Evolutionary conservation across 2,888 invertebrate genomes (phyloP).

Genomic region (Metellina segmentata): DNA sequence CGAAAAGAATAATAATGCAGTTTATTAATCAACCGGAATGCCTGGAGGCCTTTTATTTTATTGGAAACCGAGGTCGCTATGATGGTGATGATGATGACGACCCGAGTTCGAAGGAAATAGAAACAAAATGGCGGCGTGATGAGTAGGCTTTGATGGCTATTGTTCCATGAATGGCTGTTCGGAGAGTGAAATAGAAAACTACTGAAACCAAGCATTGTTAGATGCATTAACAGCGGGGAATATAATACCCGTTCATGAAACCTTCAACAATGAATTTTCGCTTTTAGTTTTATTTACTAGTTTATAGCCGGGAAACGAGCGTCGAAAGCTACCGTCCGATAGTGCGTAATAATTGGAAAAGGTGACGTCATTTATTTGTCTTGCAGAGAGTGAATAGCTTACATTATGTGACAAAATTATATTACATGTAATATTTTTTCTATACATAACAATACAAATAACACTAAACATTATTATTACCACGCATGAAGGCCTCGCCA

Average conservation of each 20-base stretch:
- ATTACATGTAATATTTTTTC: too few relatives aligned
- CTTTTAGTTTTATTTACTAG: background rate
- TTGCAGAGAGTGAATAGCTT: too few relatives aligned
- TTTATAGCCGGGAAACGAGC: background rate
- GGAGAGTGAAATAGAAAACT: constrained; percentile 20
- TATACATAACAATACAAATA: too few relatives aligned
- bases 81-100: constrained; percentile 40
- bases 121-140: constrained; percentile 42
- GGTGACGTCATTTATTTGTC: too few relatives aligned
- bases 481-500: too few relatives aligned
- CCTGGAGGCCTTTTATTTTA: constrained; percentile 35
- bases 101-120: constrained; percentile 37
- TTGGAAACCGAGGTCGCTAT: constrained; percentile 23
- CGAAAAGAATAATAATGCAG: constrained; percentile 18
- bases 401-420: too few relatives aligned
- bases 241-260: background rate
- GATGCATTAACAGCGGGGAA: background rate
- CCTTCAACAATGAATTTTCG: background rate
- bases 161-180: constrained; percentile 25
- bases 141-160: constrained; percentile 42
- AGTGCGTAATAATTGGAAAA: too few relatives aligned
- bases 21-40: constrained; percentile 53
- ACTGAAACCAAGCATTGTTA: constrained; percentile 3
- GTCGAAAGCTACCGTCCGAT: too few relatives aligned
- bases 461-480: too few relatives aligned